A percentile compares a stretch with the other conserved stretches of the same genome.
Conservation (phyloP, 2,113 vertebrate species). For the Perccottus glenii region DNA sequence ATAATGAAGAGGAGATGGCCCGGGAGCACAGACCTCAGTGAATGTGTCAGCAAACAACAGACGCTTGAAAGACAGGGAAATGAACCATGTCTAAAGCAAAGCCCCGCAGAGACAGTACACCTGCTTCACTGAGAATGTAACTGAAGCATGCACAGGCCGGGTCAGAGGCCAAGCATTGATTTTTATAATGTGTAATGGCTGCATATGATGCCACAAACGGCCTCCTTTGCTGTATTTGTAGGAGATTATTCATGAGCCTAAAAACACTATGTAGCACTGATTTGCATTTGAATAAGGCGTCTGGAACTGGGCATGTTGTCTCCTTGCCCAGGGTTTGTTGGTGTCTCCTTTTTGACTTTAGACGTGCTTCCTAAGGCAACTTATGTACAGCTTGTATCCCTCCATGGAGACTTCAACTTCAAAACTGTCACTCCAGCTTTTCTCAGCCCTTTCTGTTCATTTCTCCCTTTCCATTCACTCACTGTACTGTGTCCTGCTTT, state of each 20-base stretch:
- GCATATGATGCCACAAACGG: conserved; percentile 7
- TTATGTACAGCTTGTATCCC: conserved; percentile 43
- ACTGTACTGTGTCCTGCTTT: conserved; percentile 2
- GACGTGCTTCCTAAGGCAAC: conserved; percentile 44
- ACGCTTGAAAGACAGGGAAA: conserved; percentile 40
- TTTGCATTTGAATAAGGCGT: conserved; percentile 63
- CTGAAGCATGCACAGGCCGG: conserved; percentile 27
- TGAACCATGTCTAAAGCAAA: conserved; percentile 33
- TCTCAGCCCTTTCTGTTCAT: conserved; percentile 15
- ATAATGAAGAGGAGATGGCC: conserved; percentile 24
- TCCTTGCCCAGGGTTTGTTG: conserved; percentile 67
- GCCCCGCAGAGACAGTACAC: conserved; percentile 12
- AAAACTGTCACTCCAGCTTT: conserved; percentile 44
- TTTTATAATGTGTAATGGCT: conserved; percentile 45
- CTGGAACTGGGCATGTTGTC: conserved; percentile 48
- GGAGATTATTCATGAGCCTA: conserved; percentile 34
- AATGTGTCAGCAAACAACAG: conserved; percentile 53
- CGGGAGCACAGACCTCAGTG: conserved; percentile 17
- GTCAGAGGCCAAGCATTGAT: conserved; percentile 58
- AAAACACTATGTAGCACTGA: conserved; percentile 45
- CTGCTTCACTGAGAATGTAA: conserved; percentile 18
- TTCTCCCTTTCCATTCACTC: conserved; percentile 10
- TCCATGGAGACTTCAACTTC: conserved; percentile 49
- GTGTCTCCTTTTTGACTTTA: conserved; percentile 47
- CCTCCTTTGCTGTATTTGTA: conserved; percentile 23